A percentile compares a stretch with the other conserved stretches of the same genome.
phyloP scores from a whole-genome alignment of 2,888 invertebrate species.

The Plebejus argus region DNA sequence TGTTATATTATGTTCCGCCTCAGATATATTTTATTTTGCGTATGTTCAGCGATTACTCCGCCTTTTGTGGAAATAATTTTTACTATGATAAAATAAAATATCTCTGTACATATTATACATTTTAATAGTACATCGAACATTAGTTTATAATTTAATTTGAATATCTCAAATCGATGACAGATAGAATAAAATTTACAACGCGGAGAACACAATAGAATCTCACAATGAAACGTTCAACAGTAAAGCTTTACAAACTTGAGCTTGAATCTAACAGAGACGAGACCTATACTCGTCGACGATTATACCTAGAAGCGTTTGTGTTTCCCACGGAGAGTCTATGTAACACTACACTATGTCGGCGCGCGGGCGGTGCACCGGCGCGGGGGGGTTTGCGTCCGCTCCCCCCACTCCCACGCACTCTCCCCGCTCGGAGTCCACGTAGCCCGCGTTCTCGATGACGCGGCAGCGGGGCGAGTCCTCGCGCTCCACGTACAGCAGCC shows the following conservation, averaged over 20 bases:
- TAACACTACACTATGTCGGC: constrained; percentile 45
- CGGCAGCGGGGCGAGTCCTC: constrained; percentile 67
- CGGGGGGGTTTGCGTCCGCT: constrained; percentile 69
- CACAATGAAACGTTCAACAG: constrained; percentile 72
- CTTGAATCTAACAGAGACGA: constrained; percentile 70
- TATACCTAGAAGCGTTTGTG: constrained; percentile 77
- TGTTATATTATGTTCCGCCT: too few species aligned
- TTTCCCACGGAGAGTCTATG: constrained; percentile 73
- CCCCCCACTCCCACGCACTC: constrained; percentile 33
- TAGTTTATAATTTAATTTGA: constrained; percentile 58
- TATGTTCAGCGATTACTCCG: background rate
- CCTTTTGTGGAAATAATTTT: background rate
- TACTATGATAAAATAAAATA: constrained; percentile 21
- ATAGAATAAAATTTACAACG: constrained; percentile 59
- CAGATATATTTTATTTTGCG: background rate
- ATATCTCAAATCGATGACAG: constrained; percentile 62
- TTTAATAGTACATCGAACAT: constrained; percentile 71
- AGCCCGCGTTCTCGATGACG: constrained; percentile 76
- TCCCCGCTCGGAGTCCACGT: constrained; percentile 67
- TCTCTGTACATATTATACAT: constrained; percentile 41
- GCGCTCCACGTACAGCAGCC: constrained; percentile 66
- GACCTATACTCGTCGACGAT: constrained; percentile 73
- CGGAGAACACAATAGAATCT: constrained; percentile 73
- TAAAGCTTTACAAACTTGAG: constrained; percentile 79
- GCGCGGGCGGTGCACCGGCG: constrained; percentile 67